Evolutionary conservation across 2,888 invertebrate genomes (phyloP).

Genomic region (Microplitis deprimator): DNA sequence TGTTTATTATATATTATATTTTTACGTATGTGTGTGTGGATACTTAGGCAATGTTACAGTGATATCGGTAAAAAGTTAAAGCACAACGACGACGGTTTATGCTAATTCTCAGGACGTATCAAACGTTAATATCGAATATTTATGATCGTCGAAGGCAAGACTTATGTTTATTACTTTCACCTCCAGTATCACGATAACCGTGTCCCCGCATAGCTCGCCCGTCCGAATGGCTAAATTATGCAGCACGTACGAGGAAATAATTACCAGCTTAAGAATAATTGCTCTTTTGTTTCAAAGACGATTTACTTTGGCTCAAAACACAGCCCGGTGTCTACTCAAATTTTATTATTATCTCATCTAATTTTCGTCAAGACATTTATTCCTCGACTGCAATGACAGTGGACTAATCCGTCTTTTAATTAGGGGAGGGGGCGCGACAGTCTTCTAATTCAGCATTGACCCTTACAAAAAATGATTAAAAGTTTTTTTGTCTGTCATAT

Average conservation of each 20-base stretch:
- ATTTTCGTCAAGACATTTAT: not conserved
- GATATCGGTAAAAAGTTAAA: slow-evolving; percentile 13
- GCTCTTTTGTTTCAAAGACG: slow-evolving; percentile 39
- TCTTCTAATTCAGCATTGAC: too few relatives aligned
- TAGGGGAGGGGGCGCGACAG: too few relatives aligned
- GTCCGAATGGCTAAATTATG: slow-evolving; percentile 46
- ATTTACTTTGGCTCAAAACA: slow-evolving; percentile 4
- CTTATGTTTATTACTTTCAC: slow-evolving; percentile 69
- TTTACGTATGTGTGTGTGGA: too few relatives aligned
- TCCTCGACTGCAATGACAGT: too few relatives aligned
- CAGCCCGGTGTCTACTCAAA: slow-evolving; percentile 1
- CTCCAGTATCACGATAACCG: slow-evolving; percentile 64
- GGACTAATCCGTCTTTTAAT: too few relatives aligned
- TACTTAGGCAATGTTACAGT: not conserved
- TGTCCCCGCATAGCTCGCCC: slow-evolving; percentile 50
- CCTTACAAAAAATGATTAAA: too few relatives aligned
- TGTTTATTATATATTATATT: not conserved
- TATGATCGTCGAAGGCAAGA: slow-evolving; percentile 68
- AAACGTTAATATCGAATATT: slow-evolving; percentile 70
- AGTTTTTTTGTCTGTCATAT: too few relatives aligned
- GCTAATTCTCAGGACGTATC: slow-evolving; percentile 67
- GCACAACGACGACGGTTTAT: slow-evolving; percentile 60
- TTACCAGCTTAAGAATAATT: slow-evolving; percentile 44
- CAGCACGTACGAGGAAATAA: slow-evolving; percentile 44
- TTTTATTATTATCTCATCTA: not conserved